Base-by-base conservation (phyloP, 2,888 invertebrate genomes). In the Ophion obscuratus region DNA sequence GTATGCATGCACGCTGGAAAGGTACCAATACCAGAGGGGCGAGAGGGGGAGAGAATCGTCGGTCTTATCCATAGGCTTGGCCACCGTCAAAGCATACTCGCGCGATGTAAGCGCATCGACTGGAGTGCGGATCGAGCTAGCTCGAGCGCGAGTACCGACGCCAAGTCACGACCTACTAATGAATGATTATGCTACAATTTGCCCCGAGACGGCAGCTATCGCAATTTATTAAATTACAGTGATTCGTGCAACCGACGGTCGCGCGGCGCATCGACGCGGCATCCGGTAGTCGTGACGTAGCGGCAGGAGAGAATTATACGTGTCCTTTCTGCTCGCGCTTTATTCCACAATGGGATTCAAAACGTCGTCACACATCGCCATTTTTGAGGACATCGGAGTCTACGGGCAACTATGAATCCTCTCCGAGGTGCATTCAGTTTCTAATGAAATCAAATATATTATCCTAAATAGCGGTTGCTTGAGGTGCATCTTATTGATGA, bases 191-290 rank as follows among this genome's bases (percentile, higher is more conserved):
- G 92, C 93, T 92, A 93, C 93, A 93, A 93, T 93, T 93, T 92
- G 92, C 93, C 92, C 91, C 91, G 91, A 91, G 92, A 92, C 92
- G 91, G 92, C 92, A 92, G 93, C 92, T 92, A 92, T 93, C 90
- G 93, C 92, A 93, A 93, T 93, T 93, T 93, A 93, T 93, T 92
- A 93, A 93, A 94, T 93, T 93, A 94, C 93, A 92, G 93, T 93
- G 92, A 93, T 94, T 92, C 92, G 89, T 91, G 90, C 89, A 86
- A 88, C 88, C 84, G 86, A 83, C 67, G 81, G 76, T 76, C 84
- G 87, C 85, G 81, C 86, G 86, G 83, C 73, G 76, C 73, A 86
- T 88, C 89, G 86, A 84, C 89, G 89, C 89, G 89, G 89, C 84
- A 82, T 91, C 90, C 92, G 91, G 91, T 92, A 92, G 92, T 92